A percentile compares a stretch with the other conserved stretches of the same genome.
Conservation (phyloP, 2,797 vertebrate species). For the Megalops cyprinoides region DNA sequence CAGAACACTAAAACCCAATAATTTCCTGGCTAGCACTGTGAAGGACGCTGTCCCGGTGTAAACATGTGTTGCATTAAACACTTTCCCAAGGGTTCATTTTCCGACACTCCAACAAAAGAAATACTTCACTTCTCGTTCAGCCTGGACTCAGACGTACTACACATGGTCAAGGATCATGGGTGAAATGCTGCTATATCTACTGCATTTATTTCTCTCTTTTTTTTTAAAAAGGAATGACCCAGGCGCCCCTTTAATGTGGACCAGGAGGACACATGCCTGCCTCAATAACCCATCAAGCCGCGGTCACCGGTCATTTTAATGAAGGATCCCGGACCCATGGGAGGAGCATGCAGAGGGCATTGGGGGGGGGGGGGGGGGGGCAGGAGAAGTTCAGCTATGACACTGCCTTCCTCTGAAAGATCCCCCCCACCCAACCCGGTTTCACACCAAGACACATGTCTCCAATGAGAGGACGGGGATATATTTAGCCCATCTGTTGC, state of each 20-base stretch:
- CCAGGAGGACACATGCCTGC: background rate
- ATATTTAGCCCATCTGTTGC: conserved; percentile 22
- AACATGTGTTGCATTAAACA: too few species aligned
- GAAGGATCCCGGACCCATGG: background rate
- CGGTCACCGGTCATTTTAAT: background rate
- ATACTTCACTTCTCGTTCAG: background rate
- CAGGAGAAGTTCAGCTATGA: conserved; percentile 5
- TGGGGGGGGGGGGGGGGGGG: background rate
- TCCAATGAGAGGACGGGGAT: background rate
- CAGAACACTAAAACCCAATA: too few species aligned
- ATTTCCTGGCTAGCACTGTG: too few species aligned
- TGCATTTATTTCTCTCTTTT: background rate
- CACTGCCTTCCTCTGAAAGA: background rate
- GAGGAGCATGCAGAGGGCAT: background rate
- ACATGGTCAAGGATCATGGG: background rate
- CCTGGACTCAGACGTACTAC: background rate
- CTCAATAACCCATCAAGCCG: background rate
- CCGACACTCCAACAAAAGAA: background rate
- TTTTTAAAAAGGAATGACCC: background rate
- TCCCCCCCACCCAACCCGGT: background rate
- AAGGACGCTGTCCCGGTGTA: too few species aligned
- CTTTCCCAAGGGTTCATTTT: too few species aligned
- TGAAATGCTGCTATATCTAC: background rate
- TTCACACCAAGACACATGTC: conserved; percentile 7
- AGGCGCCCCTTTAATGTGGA: background rate